Base-by-base conservation (phyloP, 2,797 vertebrate species). In the Myotis vivesi region DNA sequence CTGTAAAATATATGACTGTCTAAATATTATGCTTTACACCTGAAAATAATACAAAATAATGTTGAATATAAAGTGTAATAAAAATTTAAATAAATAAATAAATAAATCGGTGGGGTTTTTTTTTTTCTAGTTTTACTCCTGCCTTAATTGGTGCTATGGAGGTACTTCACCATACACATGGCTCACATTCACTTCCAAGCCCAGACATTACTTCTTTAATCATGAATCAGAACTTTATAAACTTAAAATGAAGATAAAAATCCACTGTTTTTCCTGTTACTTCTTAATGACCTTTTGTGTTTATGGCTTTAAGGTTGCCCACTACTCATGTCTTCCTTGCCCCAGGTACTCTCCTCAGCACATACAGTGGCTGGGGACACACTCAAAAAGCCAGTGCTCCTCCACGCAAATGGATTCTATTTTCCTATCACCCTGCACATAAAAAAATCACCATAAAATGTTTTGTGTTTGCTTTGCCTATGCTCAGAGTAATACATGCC, bases 271-370 rank as follows among this genome's bases (percentile, higher is more conserved):
- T 88, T 89, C 28, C 49, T 23, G 83, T 73, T 22, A 46, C 11
- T 38, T 81, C 5, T 95, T 89, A 96, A 68, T 93, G 53, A 93
- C 94, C 38, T 96, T 96, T 49, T 92, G 68, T 64, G 95, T 76
- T 96, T 98, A 98, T 97, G 98, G 97, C 97, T 98, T 76, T 73
- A 92, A 89, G n/a, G 13, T 66, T 82, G 8, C 51, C 71, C 77
- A 72, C n/a, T 46, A 51, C 81, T 80, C 51, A 19, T 1, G 9
- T 8, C 71, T 94, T 51, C n/a, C 49, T 30, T 55, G 25, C n/a
- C 86, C 72, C 13, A 5, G 41, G 8, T 6, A 20, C 16, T 41
- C 25, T 57, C 41, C 46, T 41, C 11, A 82, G 38, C 38, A 64
- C 15, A 62, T 20, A 46, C 41, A 30, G 44, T 28, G 68, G 33